Evolutionary conservation across 2,797 vertebrate genomes (phyloP), one percentile per base, ranked within the genome.

Genomic region (Nasua narica): DNA sequence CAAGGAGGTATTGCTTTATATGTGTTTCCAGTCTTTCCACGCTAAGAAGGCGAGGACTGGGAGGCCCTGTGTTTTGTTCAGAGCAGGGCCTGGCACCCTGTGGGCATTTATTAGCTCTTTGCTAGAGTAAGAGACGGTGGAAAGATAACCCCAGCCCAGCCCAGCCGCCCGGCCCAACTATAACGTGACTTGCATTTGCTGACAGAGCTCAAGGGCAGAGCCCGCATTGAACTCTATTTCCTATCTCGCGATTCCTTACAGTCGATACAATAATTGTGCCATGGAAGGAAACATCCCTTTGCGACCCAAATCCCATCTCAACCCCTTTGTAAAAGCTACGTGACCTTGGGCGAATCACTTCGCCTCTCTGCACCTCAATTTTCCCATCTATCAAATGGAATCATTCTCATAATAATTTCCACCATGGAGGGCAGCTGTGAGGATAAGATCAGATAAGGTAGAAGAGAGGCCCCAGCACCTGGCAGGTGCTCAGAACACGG

Each of bases 341-440:
- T 72, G 70, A 62, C 56, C 62, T 91, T 27, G 56, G 67, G 7
- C 46, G 87, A 91, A 40, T 72, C 40, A 25, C 32, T 29, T 92
- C 1, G 1, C 29, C 10, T 21, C 48, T 48, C 88, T 50, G 77
- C 40, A 74, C 50, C 84, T 94, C 90, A 18, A 56, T 93, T 95
- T 92, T 29, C 70, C 52, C 87, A 67, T 40, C 82, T 56, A 62
- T 79, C 58, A 94, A 82, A 81, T 76, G 37, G 77, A 76, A 58
- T 48, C 72, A 32, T 37, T 13, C 62, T 58, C 29, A 12, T 25
- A 13, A 37, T 7, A n/a, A 48, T 94, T 58, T 32, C 65, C 19
- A 15, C 5, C 16, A 16, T 8, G 32, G 40, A 62, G 58, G 52
- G 40, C 12, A 52, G 50, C 19, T 2, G 15, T 8, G 54, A 88